Base-by-base conservation (phyloP, 2,113 vertebrate species). In the Maccullochella peelii region DNA sequence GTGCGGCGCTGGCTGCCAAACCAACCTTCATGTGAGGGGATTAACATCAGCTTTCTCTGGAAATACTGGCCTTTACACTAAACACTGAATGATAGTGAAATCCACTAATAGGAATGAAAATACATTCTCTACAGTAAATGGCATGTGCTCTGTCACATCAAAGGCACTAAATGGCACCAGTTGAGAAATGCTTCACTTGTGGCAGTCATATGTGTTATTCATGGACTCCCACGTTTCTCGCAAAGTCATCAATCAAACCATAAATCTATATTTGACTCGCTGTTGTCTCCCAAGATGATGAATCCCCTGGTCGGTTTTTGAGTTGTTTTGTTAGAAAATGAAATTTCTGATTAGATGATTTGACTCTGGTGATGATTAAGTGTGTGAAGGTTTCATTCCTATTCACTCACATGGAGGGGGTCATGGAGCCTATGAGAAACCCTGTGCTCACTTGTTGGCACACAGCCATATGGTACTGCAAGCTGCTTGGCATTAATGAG, bases 191-290 rank as follows among this genome's bases (percentile, higher is more conserved):
- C 7, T 49, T 68, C 11, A 36, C 44, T 61, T 66, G n/a, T 73
- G 15, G 8, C 40, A 58, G 54, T 80, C 50, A 68, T 66, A 15
- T 73, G n/a, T 72, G 6, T 79, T 58, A 11, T 58, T 87, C 55
- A 76, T 1, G 1, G 6, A 89, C 90, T 71, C 92, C 92, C 85
- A 92, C 88, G 12, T 82, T 92, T 93, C 85, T 87, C 27, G 33
- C 30, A 74, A 74, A 77, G 21, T 47, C 11, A 80, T 49, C 2
- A 81, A 44, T 57, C 25, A 58, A 69, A 71, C 25, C 25, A n/a
- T 20, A 18, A 80, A 54, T 16, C 52, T 23, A 2, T 61, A 72
- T 91, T 57, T 68, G 47, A 73, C 49, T 30, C 20, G 54, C 30
- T 68, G 0, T 44, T 20, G 30, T 82, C 65, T 91, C 71, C 52